Evolutionary conservation across 2,113 vertebrate species (phyloP).

Genomic region (Lepus europaeus): DNA sequence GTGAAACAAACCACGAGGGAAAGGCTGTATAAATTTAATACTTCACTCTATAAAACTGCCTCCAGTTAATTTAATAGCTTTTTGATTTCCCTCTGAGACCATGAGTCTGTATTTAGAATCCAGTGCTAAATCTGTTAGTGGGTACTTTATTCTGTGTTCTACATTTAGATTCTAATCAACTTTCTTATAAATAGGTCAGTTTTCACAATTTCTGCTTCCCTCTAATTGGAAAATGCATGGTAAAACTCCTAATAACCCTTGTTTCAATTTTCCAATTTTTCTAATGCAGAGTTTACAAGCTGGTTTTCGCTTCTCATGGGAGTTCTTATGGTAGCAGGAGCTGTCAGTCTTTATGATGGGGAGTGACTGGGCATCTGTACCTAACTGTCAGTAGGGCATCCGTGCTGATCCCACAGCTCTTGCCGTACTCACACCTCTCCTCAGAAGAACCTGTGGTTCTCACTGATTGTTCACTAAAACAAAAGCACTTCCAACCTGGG

Average conservation of each 20-base stretch:
- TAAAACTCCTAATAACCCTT: not conserved
- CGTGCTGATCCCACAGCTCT: not conserved
- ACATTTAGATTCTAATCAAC: slow-evolving; percentile 43
- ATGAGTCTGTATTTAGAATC: slow-evolving; percentile 54
- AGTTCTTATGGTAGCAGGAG: not conserved
- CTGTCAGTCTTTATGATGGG: not conserved
- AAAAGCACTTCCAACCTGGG: not conserved
- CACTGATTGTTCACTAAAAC: not conserved
- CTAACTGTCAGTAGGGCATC: rapidly evolving
- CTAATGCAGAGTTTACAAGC: not conserved
- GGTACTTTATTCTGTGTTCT: slow-evolving; percentile 1
- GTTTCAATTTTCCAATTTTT: not conserved
- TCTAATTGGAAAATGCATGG: slow-evolving; percentile 24
- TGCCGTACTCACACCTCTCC: not conserved
- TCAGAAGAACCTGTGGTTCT: not conserved
- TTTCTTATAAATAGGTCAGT: slow-evolving; percentile 48
- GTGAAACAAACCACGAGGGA: not conserved
- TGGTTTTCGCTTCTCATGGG: not conserved
- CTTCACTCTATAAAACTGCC: not conserved
- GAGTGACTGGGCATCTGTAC: too few relatives aligned
- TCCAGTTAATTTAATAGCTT: slow-evolving; percentile 34
- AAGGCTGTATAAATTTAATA: not conserved
- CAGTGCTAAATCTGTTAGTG: slow-evolving; percentile 3
- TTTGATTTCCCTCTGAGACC: slow-evolving; percentile 19
- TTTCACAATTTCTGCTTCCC: not conserved